Evolutionary conservation across 2,888 invertebrate species (phyloP).

Genomic region (Phrixothrix hirtus): DNA sequence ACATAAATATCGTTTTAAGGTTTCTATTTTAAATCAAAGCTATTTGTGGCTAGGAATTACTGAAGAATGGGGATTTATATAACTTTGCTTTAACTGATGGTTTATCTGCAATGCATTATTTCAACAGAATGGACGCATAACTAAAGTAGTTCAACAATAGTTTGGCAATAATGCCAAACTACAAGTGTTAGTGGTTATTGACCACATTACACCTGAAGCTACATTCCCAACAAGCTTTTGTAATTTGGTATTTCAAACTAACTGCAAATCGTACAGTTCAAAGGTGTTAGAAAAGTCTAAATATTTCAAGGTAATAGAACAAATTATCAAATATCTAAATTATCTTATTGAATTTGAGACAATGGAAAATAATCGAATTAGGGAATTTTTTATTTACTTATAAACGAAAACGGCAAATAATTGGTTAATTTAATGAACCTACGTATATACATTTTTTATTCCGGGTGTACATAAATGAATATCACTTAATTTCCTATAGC

Average conservation of each 20-base stretch:
- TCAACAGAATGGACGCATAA: slow-evolving; percentile 7
- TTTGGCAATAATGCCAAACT: slow-evolving; percentile 22
- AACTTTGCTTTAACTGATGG: not conserved
- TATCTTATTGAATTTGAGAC: too few species aligned
- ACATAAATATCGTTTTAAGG: too few species aligned
- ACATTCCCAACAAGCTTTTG: slow-evolving; percentile 39
- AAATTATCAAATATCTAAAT: too few species aligned
- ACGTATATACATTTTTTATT: too few species aligned
- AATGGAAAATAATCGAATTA: too few species aligned
- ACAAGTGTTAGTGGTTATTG: slow-evolving; percentile 47
- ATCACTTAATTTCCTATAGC: too few species aligned
- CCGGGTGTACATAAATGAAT: too few species aligned
- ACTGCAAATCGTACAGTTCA: not conserved
- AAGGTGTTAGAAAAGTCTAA: not conserved
- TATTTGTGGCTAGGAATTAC: not conserved
- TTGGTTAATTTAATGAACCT: too few species aligned
- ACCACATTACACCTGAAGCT: slow-evolving; percentile 45
- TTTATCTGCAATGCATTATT: not conserved
- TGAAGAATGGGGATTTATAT: not conserved
- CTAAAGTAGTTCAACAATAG: slow-evolving; percentile 20
- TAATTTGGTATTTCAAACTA: not conserved
- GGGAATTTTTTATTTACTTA: too few species aligned
- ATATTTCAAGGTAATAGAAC: too few species aligned
- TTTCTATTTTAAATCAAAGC: too few species aligned
- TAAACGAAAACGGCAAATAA: too few species aligned